phyloP scores from a whole-genome alignment of 2,888 invertebrate genomes.

The Drosophila ustulata region DNA sequence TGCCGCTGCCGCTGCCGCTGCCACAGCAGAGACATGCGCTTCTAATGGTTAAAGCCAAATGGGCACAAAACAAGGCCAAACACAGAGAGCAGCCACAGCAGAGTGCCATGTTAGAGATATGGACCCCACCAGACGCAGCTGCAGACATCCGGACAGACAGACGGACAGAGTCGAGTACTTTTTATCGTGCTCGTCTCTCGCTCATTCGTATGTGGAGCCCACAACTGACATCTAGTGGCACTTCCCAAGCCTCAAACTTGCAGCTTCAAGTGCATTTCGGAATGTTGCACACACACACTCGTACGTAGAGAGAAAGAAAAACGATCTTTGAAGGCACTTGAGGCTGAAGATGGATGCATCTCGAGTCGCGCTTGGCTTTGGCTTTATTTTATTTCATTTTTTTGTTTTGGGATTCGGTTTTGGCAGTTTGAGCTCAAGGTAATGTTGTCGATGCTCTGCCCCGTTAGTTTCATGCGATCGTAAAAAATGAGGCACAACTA shows the following conservation, averaged over 20 bases:
- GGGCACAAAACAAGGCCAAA: slow-evolving; percentile 38
- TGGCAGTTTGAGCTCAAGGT: slow-evolving; percentile 80
- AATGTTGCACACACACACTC: slow-evolving; percentile 51
- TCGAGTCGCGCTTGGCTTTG: slow-evolving; percentile 16
- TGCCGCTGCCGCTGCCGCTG: slow-evolving; percentile 34
- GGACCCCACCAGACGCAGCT: slow-evolving; percentile 61
- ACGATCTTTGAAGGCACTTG: slow-evolving; percentile 27
- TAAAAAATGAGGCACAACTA: slow-evolving; percentile 41
- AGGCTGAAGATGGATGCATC: slow-evolving; percentile 52
- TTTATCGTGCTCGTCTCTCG: slow-evolving; percentile 1
- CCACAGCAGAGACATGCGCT: slow-evolving; percentile 63
- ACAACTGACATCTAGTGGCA: slow-evolving; percentile 76
- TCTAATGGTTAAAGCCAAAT: slow-evolving; percentile 60
- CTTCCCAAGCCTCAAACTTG: slow-evolving; percentile 70
- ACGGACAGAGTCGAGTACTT: slow-evolving; percentile 4
- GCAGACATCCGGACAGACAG: slow-evolving; percentile 12
- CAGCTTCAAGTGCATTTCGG: slow-evolving; percentile 76
- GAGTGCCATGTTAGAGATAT: slow-evolving; percentile 36
- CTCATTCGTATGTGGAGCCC: slow-evolving; percentile 45
- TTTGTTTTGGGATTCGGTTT: slow-evolving; percentile 30
- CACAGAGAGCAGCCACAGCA: slow-evolving; percentile 18
- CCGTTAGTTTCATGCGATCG: slow-evolving; percentile 35
- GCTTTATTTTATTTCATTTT: slow-evolving; percentile 11
- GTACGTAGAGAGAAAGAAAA: slow-evolving; percentile 19
- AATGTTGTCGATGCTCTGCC: slow-evolving; percentile 64